Evolutionary conservation across 2,113 vertebrate genomes (phyloP).

Genomic region (Sturnira hondurensis): DNA sequence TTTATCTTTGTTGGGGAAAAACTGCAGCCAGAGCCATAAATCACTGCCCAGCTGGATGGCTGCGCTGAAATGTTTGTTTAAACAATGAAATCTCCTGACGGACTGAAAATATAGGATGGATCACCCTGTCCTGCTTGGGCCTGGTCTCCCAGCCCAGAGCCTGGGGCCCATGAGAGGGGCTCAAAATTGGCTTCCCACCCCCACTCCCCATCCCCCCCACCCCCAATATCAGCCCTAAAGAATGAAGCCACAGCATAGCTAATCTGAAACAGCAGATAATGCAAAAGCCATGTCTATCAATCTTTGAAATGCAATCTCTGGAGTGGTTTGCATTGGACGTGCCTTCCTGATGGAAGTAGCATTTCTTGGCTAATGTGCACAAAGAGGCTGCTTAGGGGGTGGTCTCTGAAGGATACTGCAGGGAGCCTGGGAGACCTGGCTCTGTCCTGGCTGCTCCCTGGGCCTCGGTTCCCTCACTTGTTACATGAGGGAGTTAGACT

Average conservation of each 20-base stretch:
- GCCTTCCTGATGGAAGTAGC: constrained; percentile 60
- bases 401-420: not conserved
- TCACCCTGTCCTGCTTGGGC: constrained; percentile 49
- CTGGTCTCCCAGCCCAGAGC: not conserved
- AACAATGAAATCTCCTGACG: constrained; percentile 76
- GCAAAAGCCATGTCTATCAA: constrained; percentile 69
- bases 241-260: constrained; percentile 67
- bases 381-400: not conserved
- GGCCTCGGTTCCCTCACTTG: not conserved
- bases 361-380: constrained; percentile 44
- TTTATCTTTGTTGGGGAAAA: constrained; percentile 78
- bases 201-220: not conserved
- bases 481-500: not conserved
- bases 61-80: constrained; percentile 77
- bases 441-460: not conserved
- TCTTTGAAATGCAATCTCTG: constrained; percentile 69
- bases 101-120: constrained; percentile 72
- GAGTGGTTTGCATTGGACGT: constrained; percentile 64
- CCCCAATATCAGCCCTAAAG: constrained; percentile 60
- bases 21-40: constrained; percentile 76
- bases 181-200: not conserved
- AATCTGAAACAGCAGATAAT: constrained; percentile 75
- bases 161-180: not conserved
- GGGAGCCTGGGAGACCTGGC: not conserved
- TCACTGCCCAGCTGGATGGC: constrained; percentile 76